Conservation (phyloP, 2,888 invertebrate genomes). For the Himalopsyche kuldschensis region DNA sequence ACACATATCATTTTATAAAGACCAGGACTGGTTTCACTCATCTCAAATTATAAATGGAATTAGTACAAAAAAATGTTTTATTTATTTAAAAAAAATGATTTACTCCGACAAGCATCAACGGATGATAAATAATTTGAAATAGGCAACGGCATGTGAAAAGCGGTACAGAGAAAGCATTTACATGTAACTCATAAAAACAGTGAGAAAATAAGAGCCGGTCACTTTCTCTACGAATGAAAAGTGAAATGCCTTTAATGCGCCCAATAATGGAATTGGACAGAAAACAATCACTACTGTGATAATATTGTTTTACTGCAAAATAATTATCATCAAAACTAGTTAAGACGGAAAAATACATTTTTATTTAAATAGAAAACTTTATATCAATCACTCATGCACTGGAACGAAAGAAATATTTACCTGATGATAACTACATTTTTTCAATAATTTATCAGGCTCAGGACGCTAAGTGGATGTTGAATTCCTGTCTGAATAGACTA, state of each 20-base stretch:
- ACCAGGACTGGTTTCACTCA: no score
- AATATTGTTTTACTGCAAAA: not conserved
- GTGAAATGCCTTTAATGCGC: not conserved
- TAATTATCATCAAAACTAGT: constrained; percentile 7
- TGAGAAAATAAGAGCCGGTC: not conserved
- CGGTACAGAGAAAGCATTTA: not conserved
- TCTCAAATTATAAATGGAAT: no score
- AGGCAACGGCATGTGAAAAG: not conserved
- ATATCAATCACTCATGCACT: not conserved
- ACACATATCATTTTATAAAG: no score
- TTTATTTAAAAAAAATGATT: not conserved
- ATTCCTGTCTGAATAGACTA: no score
- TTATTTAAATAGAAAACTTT: not conserved
- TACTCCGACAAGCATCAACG: not conserved
- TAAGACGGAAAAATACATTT: not conserved
- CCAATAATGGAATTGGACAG: not conserved
- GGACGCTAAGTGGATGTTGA: no score
- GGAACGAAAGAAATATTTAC: no score
- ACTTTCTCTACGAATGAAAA: not conserved
- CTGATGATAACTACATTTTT: no score
- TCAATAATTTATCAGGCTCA: no score
- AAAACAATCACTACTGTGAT: not conserved
- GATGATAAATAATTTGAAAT: not conserved
- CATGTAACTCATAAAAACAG: not conserved
- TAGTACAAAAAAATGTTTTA: no score